Evolutionary conservation across 2,888 invertebrate genomes (phyloP), one percentile per base, ranked within the genome.

Genomic region (Agonum fuliginosum): DNA sequence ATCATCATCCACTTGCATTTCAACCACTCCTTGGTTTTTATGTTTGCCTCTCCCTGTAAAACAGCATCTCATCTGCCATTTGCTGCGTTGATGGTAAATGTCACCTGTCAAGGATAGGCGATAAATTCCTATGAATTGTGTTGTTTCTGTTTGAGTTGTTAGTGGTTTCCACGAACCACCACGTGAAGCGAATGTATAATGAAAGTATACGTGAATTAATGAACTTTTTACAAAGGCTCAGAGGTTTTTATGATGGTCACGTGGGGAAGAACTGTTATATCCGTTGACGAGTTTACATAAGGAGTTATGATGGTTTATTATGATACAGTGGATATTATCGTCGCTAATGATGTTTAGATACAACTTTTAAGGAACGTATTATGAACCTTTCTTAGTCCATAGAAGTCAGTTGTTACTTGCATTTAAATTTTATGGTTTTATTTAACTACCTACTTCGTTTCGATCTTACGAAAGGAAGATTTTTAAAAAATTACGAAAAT

Each of bases 101-200:
- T 46, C 46, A 46, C 46, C 10, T 17, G 46, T 46, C 46, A 46
- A 46, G 46, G 46, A 17, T 46, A 46, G 3, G 1, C 2, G 12
- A 46, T 46, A 46, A 46, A 46, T 46, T 46, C 46, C 46, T 14
- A 46, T 46, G 46, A 17, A 46, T 46, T 46, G 46, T 46, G 10
- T 12, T 46, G 6, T 17, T 6, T 46, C 17, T n/a, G n/a, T n/a
- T n/a, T n/a, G n/a, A n/a, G n/a, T n/a, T n/a, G n/a, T n/a, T n/a
- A n/a, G n/a, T n/a, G n/a, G n/a, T n/a, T n/a, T 46, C 46, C 17
- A 3, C 3, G 46, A 46, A 46, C 14, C 17, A 17, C 46, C 46
- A 17, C 46, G 46, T 46, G 46, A 46, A 5, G 1, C 8, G 46
- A 46, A 46, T 46, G 14, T 2, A 46, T 46, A 17, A 46, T 46